Evolutionary conservation across 2,888 invertebrate species (phyloP), one percentile per base, ranked within the genome.

Genomic region (Epinotia demarniana): DNA sequence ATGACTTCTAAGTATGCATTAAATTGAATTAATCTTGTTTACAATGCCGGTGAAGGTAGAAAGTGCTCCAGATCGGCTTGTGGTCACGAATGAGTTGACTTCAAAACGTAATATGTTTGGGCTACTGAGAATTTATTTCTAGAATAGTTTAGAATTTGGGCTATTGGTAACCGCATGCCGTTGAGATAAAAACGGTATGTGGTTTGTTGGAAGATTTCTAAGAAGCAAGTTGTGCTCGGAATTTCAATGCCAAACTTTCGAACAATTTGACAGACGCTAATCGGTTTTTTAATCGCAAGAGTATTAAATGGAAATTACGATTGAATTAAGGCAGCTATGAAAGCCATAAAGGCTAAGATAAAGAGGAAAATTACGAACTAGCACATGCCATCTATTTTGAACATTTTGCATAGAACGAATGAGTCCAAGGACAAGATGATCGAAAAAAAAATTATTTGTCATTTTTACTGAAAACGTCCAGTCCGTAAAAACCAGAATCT

Each of bases 1-100:
- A 55, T 27, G 71, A 43, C 46, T 27, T 43, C 74, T 39, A 43
- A 58, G 55, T 67, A 49, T 62, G 39, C 74, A 69, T 58, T 68
- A 57, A 67, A 72, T 62, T 71, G 80, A 79, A 68, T 74, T 75
- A 76, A 76, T 75, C 61, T 74, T 79, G 79, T 79, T 73, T 79
- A 78, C 75, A 76, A 76, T 77, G 76, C 77, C 12, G 69, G 73
- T 64, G 73, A 77, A 73, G 76, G 75, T 77, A 83, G 86, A 86
- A 86, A 86, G 86, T 84, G 82, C 80, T 77, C 81, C 76, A 81
- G 78, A 82, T 77, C 71, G 73, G 53, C 69, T 63, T 81, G 79
- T 77, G 81, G 84, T 84, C 82, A 83, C 81, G 85, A 82, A 75
- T 80, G 80, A 83, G 77, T 80, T 77, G 81, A 71, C 75, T 43